Percentiles rank a stretch among this genome's conserved stretches.
phyloP scores from a whole-genome alignment of 2,888 invertebrate species.

The Mythimna pallens region DNA sequence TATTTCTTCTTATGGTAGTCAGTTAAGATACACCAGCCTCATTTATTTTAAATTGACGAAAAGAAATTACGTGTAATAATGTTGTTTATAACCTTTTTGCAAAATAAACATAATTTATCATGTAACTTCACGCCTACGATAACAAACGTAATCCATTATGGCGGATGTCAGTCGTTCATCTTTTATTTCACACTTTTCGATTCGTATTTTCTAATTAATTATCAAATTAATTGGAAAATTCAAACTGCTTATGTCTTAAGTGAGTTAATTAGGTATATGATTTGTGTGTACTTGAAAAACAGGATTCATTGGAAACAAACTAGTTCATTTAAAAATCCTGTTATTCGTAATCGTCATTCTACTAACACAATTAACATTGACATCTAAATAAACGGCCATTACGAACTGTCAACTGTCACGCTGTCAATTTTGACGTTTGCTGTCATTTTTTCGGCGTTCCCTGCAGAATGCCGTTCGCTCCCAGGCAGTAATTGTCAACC shows the following conservation, averaged over 20 bases:
- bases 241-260: not conserved
- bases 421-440: slow-evolving; percentile 57
- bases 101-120: too few species aligned
- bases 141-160: slow-evolving; percentile 16
- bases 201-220: slow-evolving; percentile 14
- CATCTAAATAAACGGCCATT: slow-evolving; percentile 23
- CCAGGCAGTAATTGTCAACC: slow-evolving; percentile 57
- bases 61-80: too few species aligned
- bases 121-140: not conserved
- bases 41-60: too few species aligned
- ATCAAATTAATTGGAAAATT: slow-evolving; percentile 1
- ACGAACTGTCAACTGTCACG: slow-evolving; percentile 30
- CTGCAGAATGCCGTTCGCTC: slow-evolving; percentile 14
- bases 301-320: not conserved
- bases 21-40: too few species aligned
- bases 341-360: slow-evolving; percentile 13
- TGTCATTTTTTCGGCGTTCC: slow-evolving; percentile 61
- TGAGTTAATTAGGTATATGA: slow-evolving; percentile 12
- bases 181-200: slow-evolving; percentile 5
- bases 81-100: too few species aligned
- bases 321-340: not conserved
- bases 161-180: slow-evolving; percentile 9
- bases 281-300: slow-evolving; percentile 19
- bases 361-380: slow-evolving; percentile 16
- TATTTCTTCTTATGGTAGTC: too few species aligned